Percentiles rank a stretch among this genome's conserved stretches.
phyloP scores from a whole-genome alignment of 2,113 vertebrate species.

The Microtus pennsylvanicus region DNA sequence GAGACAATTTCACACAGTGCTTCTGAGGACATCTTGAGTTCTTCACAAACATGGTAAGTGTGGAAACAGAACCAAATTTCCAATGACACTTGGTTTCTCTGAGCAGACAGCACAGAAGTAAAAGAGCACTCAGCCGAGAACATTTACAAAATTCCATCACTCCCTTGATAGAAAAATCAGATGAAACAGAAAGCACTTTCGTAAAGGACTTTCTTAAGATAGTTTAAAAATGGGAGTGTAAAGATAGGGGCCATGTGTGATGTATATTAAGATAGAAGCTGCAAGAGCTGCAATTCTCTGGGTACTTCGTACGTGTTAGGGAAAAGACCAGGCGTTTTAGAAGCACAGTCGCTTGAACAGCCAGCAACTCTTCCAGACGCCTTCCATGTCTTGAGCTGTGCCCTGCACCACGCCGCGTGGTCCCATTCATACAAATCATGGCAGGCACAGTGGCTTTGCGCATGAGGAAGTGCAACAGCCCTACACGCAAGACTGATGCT shows the following conservation, averaged over 20 bases:
- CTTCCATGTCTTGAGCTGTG: background rate
- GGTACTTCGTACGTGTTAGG: background rate
- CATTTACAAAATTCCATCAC: constrained; percentile 23
- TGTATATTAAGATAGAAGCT: background rate
- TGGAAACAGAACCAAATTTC: constrained; percentile 33
- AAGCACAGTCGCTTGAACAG: background rate
- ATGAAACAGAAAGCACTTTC: background rate
- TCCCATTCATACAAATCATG: background rate
- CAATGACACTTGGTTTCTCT: constrained; percentile 14
- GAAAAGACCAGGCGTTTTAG: background rate
- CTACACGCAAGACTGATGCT: background rate
- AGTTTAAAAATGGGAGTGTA: constrained; percentile 1
- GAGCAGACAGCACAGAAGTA: background rate
- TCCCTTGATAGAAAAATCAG: constrained; percentile 49
- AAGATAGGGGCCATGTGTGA: background rate
- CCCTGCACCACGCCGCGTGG: too few species aligned
- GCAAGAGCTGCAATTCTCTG: background rate
- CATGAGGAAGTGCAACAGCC: background rate
- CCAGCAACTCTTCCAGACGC: background rate
- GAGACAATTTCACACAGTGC: background rate
- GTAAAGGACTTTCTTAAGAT: background rate
- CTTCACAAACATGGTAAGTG: background rate
- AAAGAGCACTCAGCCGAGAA: constrained; percentile 34
- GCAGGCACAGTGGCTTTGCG: too few species aligned
- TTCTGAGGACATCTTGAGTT: constrained; percentile 7